phyloP scores from a whole-genome alignment of 1,140 invertebrate genomes.

The Dendroctonus valens region DNA sequence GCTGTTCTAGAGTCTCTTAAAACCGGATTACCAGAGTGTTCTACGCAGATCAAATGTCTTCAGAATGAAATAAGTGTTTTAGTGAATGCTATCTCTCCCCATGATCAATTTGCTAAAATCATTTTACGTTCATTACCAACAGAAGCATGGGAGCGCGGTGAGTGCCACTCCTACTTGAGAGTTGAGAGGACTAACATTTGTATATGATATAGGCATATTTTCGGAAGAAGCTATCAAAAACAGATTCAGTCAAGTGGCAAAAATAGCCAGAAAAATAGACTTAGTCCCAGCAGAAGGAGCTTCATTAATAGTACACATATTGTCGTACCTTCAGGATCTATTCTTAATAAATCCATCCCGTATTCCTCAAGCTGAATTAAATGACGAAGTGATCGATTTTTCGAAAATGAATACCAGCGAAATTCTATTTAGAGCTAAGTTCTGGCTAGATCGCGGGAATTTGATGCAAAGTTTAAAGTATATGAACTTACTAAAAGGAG shows the following conservation, averaged over 20 bases:
- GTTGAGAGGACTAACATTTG: background rate
- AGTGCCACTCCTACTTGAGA: background rate
- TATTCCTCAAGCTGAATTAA: slow-evolving; percentile 67
- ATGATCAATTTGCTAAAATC: slow-evolving; percentile 67
- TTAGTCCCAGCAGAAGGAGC: slow-evolving; percentile 77
- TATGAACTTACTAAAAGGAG: slow-evolving; percentile 86
- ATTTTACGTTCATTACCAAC: slow-evolving; percentile 75
- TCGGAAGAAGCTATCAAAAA: slow-evolving; percentile 81
- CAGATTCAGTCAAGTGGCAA: slow-evolving; percentile 77
- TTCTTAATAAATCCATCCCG: slow-evolving; percentile 64
- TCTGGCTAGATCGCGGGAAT: slow-evolving; percentile 82
- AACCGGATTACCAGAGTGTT: slow-evolving; percentile 53
- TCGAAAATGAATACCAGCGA: slow-evolving; percentile 78
- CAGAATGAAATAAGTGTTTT: slow-evolving; percentile 70
- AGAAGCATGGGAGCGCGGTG: slow-evolving; percentile 67
- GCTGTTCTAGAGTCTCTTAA: slow-evolving; percentile 76
- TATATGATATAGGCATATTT: slow-evolving; percentile 61
- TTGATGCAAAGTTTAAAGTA: slow-evolving; percentile 82
- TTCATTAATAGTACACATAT: slow-evolving; percentile 73
- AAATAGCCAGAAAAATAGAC: slow-evolving; percentile 71
- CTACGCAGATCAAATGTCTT: slow-evolving; percentile 67
- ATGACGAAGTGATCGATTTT: slow-evolving; percentile 67
- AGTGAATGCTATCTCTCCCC: slow-evolving; percentile 59
- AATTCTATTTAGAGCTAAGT: slow-evolving; percentile 83
- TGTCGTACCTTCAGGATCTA: slow-evolving; percentile 84